Evolutionary conservation across 2,113 vertebrate species (phyloP).

Genomic region (Arenaria interpres): DNA sequence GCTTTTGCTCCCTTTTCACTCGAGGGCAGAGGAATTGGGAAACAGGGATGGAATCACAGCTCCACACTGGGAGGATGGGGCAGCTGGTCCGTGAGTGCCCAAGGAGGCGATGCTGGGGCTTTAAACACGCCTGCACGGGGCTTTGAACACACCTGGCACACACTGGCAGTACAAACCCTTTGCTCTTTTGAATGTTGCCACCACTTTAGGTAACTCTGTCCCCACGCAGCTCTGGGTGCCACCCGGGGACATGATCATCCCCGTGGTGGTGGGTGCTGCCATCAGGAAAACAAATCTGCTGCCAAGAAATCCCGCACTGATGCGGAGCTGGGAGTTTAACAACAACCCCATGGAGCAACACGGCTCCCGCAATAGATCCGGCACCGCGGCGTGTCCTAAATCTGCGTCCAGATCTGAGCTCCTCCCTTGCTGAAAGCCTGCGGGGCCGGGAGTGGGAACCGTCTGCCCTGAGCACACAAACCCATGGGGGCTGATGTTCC

Average conservation of each 20-base stretch:
- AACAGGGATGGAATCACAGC: rapidly evolving
- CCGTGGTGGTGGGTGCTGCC: neutral
- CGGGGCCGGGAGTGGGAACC: rapidly evolving
- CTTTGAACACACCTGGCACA: neutral
- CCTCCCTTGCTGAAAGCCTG: neutral
- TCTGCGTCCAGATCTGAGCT: neutral
- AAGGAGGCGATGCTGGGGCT: neutral
- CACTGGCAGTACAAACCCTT: neutral
- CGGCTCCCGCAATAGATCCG: rapidly evolving
- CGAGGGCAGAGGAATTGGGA: neutral
- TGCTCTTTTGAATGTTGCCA: neutral
- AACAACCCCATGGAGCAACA: neutral
- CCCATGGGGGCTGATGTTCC: rapidly evolving
- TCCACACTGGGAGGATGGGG: neutral
- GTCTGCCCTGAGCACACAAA: rapidly evolving
- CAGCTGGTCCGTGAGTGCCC: rapidly evolving
- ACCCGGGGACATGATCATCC: neutral
- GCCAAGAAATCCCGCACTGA: neutral
- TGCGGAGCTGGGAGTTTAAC: neutral
- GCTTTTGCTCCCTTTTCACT: neutral
- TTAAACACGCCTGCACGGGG: neutral
- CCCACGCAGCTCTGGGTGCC: neutral
- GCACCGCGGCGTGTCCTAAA: rapidly evolving
- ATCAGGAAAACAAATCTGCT: neutral
- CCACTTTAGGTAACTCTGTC: neutral